Evolutionary conservation across 2,888 invertebrate species (phyloP).

Genomic region (Stenolophus ochropezus): DNA sequence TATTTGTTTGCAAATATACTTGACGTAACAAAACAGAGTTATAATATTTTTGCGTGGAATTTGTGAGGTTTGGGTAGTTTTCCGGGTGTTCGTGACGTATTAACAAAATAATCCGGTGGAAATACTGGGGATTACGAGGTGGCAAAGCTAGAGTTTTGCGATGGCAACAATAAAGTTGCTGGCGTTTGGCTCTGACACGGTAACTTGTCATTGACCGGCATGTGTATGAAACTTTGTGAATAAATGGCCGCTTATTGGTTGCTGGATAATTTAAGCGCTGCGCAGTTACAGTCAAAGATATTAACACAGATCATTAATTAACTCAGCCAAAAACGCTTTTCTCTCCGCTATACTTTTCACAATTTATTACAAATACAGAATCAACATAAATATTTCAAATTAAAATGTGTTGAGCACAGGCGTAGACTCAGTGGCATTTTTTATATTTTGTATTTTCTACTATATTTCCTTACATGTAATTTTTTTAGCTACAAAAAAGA

Average conservation of each 20-base stretch:
- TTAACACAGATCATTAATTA: background rate
- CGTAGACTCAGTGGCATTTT: too few species aligned
- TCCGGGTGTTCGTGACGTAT: background rate
- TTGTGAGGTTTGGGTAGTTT: background rate
- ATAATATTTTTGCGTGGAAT: too few species aligned
- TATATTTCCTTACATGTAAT: too few species aligned
- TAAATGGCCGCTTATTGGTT: background rate
- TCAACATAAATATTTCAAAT: too few species aligned
- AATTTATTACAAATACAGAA: too few species aligned
- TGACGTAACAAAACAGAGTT: too few species aligned
- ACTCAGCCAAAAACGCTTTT: background rate
- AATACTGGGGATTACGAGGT: background rate
- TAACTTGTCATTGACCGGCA: background rate
- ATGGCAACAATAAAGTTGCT: background rate
- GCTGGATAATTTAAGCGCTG: background rate
- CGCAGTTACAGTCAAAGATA: background rate
- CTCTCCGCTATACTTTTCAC: too few species aligned
- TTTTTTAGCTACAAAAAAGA: too few species aligned
- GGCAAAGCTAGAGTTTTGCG: background rate
- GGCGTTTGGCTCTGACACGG: background rate
- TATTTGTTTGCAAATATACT: too few species aligned
- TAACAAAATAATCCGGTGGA: background rate
- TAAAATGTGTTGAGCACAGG: too few species aligned
- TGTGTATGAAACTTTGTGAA: background rate
- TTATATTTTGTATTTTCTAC: too few species aligned